These are phyloP conservation scores for Morus bassanus DNA, from an alignment of 2,797 vertebrate genomes.

Conservation along the genomic window DNA sequence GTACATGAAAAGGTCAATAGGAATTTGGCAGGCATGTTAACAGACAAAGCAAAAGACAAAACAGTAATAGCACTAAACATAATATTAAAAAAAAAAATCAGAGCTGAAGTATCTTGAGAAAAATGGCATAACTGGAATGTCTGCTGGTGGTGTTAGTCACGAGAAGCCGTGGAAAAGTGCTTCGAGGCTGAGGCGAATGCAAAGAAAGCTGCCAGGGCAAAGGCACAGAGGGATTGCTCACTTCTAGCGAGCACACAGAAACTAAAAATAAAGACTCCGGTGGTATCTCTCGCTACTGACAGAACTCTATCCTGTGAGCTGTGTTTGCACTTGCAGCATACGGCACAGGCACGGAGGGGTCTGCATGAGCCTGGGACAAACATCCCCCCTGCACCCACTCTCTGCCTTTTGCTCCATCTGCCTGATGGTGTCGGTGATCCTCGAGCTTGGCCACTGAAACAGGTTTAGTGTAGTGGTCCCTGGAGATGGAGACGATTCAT, in stretches of 20 bases:
- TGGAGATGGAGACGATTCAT: fast-evolving
- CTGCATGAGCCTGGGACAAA: fast-evolving
- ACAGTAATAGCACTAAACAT: neutral
- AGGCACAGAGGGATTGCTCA: neutral
- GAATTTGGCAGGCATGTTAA: neutral
- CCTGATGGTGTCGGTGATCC: neutral
- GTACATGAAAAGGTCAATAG: neutral
- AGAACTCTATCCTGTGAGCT: neutral
- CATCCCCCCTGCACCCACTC: fast-evolving
- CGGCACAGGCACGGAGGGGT: neutral
- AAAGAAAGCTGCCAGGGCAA: neutral
- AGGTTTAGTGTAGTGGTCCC: neutral
- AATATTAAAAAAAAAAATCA: neutral
- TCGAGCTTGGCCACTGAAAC: neutral
- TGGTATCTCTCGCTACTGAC: neutral
- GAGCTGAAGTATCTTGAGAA: neutral
- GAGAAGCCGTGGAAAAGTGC: neutral
- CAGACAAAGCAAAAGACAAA: neutral
- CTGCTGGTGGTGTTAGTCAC: neutral
- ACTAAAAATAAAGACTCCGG: neutral
- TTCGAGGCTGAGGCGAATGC: neutral
- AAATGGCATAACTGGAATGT: neutral
- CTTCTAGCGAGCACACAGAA: neutral
- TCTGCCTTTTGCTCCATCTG: neutral
- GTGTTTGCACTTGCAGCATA: fast-evolving